Evolutionary conservation across 1,140 invertebrate genomes (phyloP).

Genomic region (Lineus longissimus): DNA sequence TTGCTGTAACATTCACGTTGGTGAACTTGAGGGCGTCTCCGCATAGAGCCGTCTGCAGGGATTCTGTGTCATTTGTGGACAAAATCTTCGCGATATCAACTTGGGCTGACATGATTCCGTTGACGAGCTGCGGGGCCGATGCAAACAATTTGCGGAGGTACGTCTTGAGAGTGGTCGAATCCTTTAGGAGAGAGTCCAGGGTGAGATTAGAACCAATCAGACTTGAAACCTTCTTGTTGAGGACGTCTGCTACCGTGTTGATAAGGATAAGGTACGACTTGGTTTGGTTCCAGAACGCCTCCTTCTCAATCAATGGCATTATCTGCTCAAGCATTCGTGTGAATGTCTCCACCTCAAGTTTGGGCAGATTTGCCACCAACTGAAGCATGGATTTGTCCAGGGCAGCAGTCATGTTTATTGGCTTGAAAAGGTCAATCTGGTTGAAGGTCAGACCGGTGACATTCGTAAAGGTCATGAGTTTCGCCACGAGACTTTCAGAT

Average conservation of each 20-base stretch:
- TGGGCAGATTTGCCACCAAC: not conserved
- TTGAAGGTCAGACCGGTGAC: not conserved
- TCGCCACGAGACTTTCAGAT: not conserved
- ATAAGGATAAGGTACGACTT: not conserved
- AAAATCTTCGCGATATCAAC: not conserved
- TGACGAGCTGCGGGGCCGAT: not conserved
- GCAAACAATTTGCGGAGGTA: not conserved
- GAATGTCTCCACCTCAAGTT: not conserved
- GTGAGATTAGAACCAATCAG: not conserved
- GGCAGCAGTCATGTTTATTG: not conserved
- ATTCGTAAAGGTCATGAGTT: not conserved
- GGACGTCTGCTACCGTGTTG: not conserved
- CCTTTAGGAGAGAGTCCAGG: not conserved
- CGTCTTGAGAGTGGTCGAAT: not conserved
- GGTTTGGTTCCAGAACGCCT: not conserved
- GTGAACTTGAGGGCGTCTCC: too few species aligned
- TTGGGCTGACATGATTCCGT: not conserved
- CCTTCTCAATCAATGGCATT: slow-evolving; percentile 4
- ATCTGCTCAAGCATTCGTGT: not conserved
- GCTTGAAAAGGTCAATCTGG: not conserved
- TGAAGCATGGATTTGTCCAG: not conserved
- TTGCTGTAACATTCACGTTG: too few species aligned
- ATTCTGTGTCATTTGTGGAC: not conserved
- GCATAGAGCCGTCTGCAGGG: too few species aligned
- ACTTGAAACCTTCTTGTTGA: slow-evolving; percentile 6